These are phyloP conservation scores for Hololepta plana DNA, from an alignment of 2,888 invertebrate species.

Conservation along the genomic window DNA sequence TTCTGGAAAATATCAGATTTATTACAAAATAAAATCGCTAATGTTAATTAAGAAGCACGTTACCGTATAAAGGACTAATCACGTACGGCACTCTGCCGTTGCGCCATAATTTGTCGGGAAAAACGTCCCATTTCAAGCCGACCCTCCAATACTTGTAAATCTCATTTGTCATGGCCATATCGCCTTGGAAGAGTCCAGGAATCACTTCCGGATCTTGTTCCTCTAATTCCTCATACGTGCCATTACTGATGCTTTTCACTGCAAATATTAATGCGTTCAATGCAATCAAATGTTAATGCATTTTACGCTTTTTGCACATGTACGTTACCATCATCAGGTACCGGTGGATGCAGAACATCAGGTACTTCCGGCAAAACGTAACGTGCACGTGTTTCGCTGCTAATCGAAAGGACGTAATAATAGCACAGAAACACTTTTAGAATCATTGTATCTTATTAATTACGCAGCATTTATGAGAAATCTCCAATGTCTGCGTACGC, in stretches of 20 bases:
- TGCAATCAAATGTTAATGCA: slow-evolving; percentile 1
- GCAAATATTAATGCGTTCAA: not conserved
- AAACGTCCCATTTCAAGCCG: slow-evolving; percentile 43
- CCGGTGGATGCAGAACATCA: slow-evolving; percentile 26
- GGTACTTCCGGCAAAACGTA: slow-evolving; percentile 26
- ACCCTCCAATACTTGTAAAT: slow-evolving; percentile 40
- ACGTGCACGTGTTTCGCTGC: too few species aligned
- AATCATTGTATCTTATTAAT: too few species aligned
- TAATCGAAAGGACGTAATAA: too few species aligned
- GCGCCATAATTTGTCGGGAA: slow-evolving; percentile 44
- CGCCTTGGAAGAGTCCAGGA: slow-evolving; percentile 48
- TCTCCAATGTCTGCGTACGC: too few species aligned
- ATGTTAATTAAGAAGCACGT: slow-evolving; percentile 9
- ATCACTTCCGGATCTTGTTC: slow-evolving; percentile 42
- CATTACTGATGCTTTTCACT: slow-evolving; percentile 4
- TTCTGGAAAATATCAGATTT: slow-evolving; percentile 21
- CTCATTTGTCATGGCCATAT: slow-evolving; percentile 45
- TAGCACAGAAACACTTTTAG: too few species aligned
- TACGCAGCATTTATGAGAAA: too few species aligned
- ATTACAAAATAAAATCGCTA: not conserved
- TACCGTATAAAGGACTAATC: slow-evolving; percentile 42
- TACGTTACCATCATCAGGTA: slow-evolving; percentile 30
- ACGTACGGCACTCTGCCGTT: slow-evolving; percentile 46
- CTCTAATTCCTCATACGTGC: slow-evolving; percentile 10
- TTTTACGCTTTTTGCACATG: too few species aligned